Evolutionary conservation across 2,113 vertebrate species (phyloP), one percentile per base, ranked within the genome.

Genomic region (Nannospalax galili): DNA sequence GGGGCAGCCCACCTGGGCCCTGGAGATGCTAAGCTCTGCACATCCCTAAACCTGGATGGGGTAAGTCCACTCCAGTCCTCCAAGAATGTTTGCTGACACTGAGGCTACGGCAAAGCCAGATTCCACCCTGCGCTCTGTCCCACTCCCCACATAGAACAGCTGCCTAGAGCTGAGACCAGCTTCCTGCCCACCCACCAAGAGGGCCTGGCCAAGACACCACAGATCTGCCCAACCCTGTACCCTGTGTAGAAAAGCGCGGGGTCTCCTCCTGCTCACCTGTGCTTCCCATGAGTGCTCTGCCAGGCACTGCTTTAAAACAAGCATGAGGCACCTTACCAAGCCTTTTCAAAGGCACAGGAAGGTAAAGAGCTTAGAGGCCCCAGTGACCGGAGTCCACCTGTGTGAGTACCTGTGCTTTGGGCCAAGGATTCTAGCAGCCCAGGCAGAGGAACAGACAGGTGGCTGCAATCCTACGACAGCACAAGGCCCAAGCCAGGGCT

Each of bases 61-160:
- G 42, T 14, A n/a, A 17, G 58, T 48, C 37, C 28, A 14, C 16
- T 35, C 10, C 16, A 32, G 56, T 3, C 65, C 20, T 37, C 5
- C n/a, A n/a, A 30, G 42, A 32, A 30, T 7, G 1, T 24, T 22
- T 67, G 62, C 35, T 58, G 37, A 86, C 45, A 56, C 7, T 3
- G 35, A 72, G 16, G 24, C 48, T 56, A 35, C 65, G 35, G 82
- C 42, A 85, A 22, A 32, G 64, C 82, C 64, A 69, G 65, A 30
- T 35, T 8, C 28, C 2, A 22, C 64, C 64, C 62, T 26, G 6
- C 9, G 6, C 22, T 7, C 64, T 9, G 24, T 9, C 0, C 3
- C 11, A 7, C 70, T 11, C 2, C 2, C 1, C 52, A 3, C 2
- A 0, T 3, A 67, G 74, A 35, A 3, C 3, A 0, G 2, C 40